Evolutionary conservation across 2,797 vertebrate genomes (phyloP), one percentile per base, ranked within the genome.

Genomic region (Nannoperca australis): DNA sequence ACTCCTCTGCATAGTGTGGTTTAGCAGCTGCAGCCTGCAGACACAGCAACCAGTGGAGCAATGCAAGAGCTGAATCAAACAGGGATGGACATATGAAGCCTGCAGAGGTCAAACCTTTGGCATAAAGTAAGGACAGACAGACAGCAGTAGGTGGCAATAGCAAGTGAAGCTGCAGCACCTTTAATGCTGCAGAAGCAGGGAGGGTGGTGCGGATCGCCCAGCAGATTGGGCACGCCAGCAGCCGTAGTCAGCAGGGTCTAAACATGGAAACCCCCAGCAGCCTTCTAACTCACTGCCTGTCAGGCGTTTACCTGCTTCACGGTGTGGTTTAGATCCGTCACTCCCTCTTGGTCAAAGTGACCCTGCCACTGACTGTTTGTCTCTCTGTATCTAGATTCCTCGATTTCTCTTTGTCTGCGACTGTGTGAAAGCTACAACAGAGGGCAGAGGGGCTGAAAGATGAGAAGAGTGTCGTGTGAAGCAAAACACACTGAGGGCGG

Each of bases 261-360:
- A 91, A 91, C 83, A 82, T 90, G 89, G 91, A 89, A 88, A 88
- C 50, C 72, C 81, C 79, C 76, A 7, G 18, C 58, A 65, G 72
- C 49, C 56, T 72, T 50, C 60, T 4, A 61, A 69, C 55, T 73
- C 68, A 47, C 30, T 13, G 44, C 66, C 66, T 80, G 76, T 20
- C 70, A 80, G 73, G 60, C 55, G 36, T 71, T 71, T 66, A 84
- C 74, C 83, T 70, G 70, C 80, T 73, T 51, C 51, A 34, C 77
- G 38, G n/a, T 45, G 59, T 7, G 27, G 60, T 50, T 77, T 60
- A 38, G 10, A 6, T 42, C 58, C 67, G 53, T 53, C 66, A 34
- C 54, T 73, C 63, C 13, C 17, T 68, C 50, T n/a, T 8, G 49
- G 24, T 58, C 53, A 44, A 27, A n/a, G 34, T 69, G 6, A 42